Base-by-base conservation (phyloP, 1,140 invertebrate species). In the Pemphigus obesinymphae region DNA sequence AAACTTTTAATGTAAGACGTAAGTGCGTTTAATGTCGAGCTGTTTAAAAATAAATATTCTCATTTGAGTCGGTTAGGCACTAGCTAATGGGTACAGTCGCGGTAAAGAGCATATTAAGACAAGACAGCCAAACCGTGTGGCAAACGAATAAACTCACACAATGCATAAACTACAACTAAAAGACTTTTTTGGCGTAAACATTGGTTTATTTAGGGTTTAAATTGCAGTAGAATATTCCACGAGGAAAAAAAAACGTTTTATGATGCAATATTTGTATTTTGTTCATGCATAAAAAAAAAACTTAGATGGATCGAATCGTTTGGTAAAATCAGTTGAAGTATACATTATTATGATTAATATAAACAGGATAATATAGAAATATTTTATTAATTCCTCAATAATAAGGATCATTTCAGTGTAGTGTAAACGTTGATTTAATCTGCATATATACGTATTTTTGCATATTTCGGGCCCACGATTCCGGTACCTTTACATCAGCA, bases 181-280 rank as follows among this genome's bases (percentile, higher is more conserved):
- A 68, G 63, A 40, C 63, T 70, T 70, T 68, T 68, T 68, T 68
- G 63, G 63, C 63, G 34, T 68, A 68, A 70, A 70, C 66, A 43
- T n/a, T 40, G 15, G 34, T 11, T 1, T 6, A 20, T 23, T 43
- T 70, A 43, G n/a, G 66, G 37, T 43, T 40, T 70, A 68, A 40
- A 68, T 3, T 37, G 61, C 20, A 34, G 61, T 15, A 7, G 7
- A 37, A 66, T 20, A 34, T 29, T 34, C 31, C 17, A n/a, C 29
- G 29, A 66, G 29, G 31, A 68, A 68, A 37, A n/a, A 8, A 68
- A 68, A 40, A 68, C n/a, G n/a, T n/a, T 68, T 40, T 13, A 23
- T 40, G 34, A 23, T 34, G 63, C 63, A 40, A 40, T 68, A 68
- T 68, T 68, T 40, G 37, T 40, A 40, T 37, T 37, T n/a, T 20